Evolutionary conservation across 2,888 invertebrate genomes (phyloP), one percentile per base, ranked within the genome.

Genomic region (Stenodema calcarata): DNA sequence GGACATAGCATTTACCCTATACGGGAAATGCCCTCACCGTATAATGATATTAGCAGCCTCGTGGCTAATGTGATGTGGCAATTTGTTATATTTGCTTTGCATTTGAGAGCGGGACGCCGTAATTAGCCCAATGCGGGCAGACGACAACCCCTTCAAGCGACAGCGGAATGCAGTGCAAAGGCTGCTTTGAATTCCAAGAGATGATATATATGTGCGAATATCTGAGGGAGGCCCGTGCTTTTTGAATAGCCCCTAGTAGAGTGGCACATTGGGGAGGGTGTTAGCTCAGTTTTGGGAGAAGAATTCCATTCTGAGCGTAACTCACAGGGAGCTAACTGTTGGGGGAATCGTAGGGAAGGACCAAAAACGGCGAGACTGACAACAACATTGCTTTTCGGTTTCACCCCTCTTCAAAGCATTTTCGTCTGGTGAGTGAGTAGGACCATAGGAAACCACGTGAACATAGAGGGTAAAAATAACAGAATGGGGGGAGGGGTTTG

Each of bases 121-220:
- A 80, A 80, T 80, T 30, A 80, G 80, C 47, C 28, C 27, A 80
- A 54, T 35, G 80, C 30, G 30, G 44, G 78, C 23, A 41, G 50
- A 54, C 50, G 28, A 30, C 27, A 80, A 23, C 12, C 27, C 28
- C 30, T 50, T 54, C 14, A 80, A n/a, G 28, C 47, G 47, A 54
- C 73, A 30, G 73, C 6, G 54, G 80, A 80, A 80, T 80, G 80
- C 50, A 12, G 44, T 44, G 44, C 30, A 3, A 6, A 35, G 28
- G 14, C 27, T 44, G 47, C 27, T 30, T 80, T n/a, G 80, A 50
- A 80, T 80, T 80, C 80, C 80, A 80, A 50, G n/a, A 54, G 80
- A 80, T 80, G 80, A 80, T 80, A 54, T 80, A 80, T n/a, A n/a
- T n/a, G n/a, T 50, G 80, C 47, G 50, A 80, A 80, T 78, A 78